A percentile compares a stretch with the other conserved stretches of the same genome.
Evolutionary conservation across 2,113 vertebrate species (phyloP).

Genomic region (Xenotilapia caudafasciata): DNA sequence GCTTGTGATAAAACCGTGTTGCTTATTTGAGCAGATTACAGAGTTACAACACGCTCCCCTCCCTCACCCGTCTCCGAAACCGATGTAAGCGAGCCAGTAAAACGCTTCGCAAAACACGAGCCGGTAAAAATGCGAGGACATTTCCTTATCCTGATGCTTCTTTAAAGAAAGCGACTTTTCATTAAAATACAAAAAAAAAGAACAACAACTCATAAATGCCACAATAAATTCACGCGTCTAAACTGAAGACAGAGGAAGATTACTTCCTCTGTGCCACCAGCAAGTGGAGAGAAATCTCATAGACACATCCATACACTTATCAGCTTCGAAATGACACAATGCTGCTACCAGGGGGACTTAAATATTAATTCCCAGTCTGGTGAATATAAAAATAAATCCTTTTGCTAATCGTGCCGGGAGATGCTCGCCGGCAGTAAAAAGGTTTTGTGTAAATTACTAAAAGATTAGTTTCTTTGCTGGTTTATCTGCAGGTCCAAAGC

Average conservation of each 20-base stretch:
- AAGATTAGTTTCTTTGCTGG: constrained; percentile 68
- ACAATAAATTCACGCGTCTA: constrained; percentile 32
- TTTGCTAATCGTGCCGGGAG: constrained; percentile 66
- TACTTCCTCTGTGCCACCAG: constrained; percentile 16
- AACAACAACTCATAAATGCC: constrained; percentile 16
- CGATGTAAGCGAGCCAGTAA: background rate
- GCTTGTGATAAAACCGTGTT: background rate
- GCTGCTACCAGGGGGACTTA: constrained; percentile 59
- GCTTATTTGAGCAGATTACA: background rate
- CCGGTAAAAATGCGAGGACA: background rate
- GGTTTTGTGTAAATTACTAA: constrained; percentile 75
- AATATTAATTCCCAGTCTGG: constrained; percentile 72
- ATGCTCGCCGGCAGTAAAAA: constrained; percentile 64
- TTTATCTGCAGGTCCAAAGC: constrained; percentile 67
- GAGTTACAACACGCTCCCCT: background rate
- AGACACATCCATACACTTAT: constrained; percentile 67
- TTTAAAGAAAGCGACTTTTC: background rate
- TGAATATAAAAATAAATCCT: constrained; percentile 75
- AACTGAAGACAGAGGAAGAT: constrained; percentile 44
- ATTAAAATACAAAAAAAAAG: constrained; percentile 2
- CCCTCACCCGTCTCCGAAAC: background rate
- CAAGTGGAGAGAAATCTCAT: constrained; percentile 45
- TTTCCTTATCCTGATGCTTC: constrained; percentile 2
- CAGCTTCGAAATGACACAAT: constrained; percentile 66
- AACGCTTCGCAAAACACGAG: background rate